Base-by-base conservation (phyloP, 2,797 vertebrate species). In the Philypnodon macrostomus region DNA sequence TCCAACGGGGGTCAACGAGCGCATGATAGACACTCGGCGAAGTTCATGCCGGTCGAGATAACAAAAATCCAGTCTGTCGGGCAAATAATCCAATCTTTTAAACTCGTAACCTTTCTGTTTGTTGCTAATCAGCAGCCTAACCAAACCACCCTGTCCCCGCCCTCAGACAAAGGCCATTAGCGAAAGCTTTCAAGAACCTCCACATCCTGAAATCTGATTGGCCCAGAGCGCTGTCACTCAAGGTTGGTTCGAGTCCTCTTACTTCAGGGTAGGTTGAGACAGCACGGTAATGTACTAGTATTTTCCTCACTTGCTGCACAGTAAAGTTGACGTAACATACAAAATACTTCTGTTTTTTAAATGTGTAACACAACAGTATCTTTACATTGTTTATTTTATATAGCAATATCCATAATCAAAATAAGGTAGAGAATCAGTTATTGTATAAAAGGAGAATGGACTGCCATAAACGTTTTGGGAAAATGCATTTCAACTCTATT, bases 21-120 rank as follows among this genome's bases (percentile, higher is more conserved):
- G 48, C 45, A 50, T 10, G 2, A 32, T 35, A 53, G 10, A 49
- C 50, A 53, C 56, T 50, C 60, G 53, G 57, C 57, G 58, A 41
- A 39, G 64, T 71, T 70, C 41, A 36, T 30, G 11, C 38, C 42
- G 31, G 46, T 63, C 49, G n/a, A 1, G 33, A 24, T 32, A 37
- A 61, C 46, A 36, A 38, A 63, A 83, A 79, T 19, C 62, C 67
- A 39, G 56, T 60, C 71, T 70, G 53, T 68, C 40, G 67, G 55
- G 63, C 46, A 77, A 75, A 87, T 73, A 79, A 57, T 85, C 81
- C 56, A 77, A 73, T 69, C 73, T 78, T 66, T 63, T 74, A 81
- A 89, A 91, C 89, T 92, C 88, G 88, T 88, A 90, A 90, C 87
- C 91, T 88, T n/a, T 91, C 88, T 87, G 86, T 84, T 90, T 88